Percentiles rank a stretch among this genome's conserved stretches.
Conservation (phyloP, 2,797 vertebrate species). For the Megaceryle alcyon region DNA sequence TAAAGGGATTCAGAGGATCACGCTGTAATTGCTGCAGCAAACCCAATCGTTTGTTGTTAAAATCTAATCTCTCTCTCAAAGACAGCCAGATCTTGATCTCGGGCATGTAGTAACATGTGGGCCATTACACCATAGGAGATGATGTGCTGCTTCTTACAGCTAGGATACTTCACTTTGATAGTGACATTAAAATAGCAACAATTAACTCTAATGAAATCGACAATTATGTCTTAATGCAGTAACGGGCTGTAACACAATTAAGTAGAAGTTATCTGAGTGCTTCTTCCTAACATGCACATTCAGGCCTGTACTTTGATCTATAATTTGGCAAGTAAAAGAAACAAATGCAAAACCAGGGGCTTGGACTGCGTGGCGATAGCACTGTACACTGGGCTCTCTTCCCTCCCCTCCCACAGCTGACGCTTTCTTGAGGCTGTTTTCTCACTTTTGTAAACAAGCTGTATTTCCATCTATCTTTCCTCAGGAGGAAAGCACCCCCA, state of each 20-base stretch:
- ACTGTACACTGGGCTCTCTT: background rate
- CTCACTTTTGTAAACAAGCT: background rate
- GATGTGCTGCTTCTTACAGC: constrained; percentile 7
- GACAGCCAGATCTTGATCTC: background rate
- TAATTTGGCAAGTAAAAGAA: constrained; percentile 19
- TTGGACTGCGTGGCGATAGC: background rate
- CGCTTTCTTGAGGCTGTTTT: background rate
- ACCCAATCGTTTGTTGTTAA: background rate
- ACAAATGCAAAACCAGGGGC: background rate
- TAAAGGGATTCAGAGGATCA: background rate
- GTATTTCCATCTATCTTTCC: background rate
- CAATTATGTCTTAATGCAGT: constrained; percentile 51
- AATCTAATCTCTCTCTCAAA: background rate
- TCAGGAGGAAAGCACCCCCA: background rate
- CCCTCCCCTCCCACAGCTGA: background rate
- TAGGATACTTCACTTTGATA: constrained; percentile 10
- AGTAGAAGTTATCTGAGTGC: constrained; percentile 14
- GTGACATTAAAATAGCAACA: constrained; percentile 49
- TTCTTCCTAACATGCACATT: background rate
- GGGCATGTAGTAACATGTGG: background rate
- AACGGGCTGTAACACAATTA: constrained; percentile 26
- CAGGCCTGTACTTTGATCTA: constrained; percentile 38
- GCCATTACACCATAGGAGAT: background rate
- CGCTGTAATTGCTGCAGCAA: background rate
- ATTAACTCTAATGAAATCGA: constrained; percentile 60